These are phyloP conservation scores for Syndactyla subalaris DNA, from an alignment of 2,797 vertebrate species.

Conservation along the genomic window DNA sequence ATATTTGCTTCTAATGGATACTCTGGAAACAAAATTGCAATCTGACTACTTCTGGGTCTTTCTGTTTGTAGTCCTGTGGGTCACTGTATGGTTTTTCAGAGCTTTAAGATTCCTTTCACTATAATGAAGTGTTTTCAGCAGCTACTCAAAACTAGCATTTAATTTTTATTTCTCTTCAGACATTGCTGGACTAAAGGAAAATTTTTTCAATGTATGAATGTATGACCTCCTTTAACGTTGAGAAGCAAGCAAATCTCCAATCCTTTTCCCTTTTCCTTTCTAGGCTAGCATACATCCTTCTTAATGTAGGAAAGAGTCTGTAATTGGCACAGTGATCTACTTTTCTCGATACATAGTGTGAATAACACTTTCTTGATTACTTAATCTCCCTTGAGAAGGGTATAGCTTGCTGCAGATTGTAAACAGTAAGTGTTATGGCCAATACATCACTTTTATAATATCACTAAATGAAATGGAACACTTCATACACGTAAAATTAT, in stretches of 20 bases:
- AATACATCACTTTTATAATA: constrained; percentile 65
- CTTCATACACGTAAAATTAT: constrained; percentile 41
- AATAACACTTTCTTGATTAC: constrained; percentile 38
- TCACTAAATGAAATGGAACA: constrained; percentile 48
- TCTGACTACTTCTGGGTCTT: neutral
- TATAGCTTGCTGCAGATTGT: constrained; percentile 55
- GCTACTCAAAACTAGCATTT: constrained; percentile 26
- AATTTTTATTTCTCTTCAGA: neutral
- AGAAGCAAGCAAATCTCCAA: neutral
- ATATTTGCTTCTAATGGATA: neutral
- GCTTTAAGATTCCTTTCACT: constrained; percentile 33
- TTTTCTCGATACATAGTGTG: neutral
- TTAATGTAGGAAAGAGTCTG: constrained; percentile 6
- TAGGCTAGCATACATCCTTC: neutral
- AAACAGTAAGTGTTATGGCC: constrained; percentile 48
- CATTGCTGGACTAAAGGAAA: constrained; percentile 10
- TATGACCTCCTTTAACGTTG: neutral
- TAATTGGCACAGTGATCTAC: neutral
- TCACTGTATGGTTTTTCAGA: neutral
- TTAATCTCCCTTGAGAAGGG: constrained; percentile 50
- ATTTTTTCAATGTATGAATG: neutral
- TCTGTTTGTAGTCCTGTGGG: neutral
- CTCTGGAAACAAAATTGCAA: neutral
- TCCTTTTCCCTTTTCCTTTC: neutral
- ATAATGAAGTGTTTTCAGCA: constrained; percentile 53